These are phyloP conservation scores for Astur gentilis DNA, from an alignment of 2,113 vertebrate genomes.

Conservation along the genomic window DNA sequence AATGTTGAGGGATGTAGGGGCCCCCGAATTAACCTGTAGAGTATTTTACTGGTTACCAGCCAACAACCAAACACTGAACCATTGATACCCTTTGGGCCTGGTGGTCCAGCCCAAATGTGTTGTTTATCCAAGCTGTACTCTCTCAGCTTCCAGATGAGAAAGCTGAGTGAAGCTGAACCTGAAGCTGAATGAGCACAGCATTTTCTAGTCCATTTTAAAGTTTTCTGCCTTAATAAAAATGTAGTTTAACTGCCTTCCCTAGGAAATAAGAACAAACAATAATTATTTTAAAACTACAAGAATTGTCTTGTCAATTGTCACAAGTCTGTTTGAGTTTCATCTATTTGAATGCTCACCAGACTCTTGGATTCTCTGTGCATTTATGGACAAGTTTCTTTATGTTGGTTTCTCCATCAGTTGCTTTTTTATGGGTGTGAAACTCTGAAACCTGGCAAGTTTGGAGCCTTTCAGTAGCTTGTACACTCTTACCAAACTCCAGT, in stretches of 20 bases:
- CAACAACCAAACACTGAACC: not conserved
- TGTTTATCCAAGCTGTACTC: not conserved
- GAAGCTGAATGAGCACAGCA: not conserved
- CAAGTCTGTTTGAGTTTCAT: not conserved
- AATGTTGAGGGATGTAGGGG: not conserved
- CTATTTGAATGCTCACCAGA: not conserved
- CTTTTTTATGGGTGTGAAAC: not conserved
- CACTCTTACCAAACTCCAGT: not conserved
- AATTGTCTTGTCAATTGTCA: conserved; percentile 14
- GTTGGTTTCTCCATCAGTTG: not conserved
- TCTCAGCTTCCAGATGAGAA: not conserved
- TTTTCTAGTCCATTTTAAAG: not conserved
- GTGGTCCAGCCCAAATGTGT: not conserved
- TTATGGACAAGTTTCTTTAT: not conserved
- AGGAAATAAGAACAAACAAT: not conserved
- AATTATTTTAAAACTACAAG: conserved; percentile 22
- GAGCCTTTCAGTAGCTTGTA: not conserved
- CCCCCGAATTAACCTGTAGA: not conserved
- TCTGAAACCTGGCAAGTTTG: not conserved
- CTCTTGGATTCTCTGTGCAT: not conserved
- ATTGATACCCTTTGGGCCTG: not conserved
- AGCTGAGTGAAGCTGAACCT: not conserved
- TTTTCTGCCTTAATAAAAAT: not conserved
- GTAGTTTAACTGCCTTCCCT: not conserved
- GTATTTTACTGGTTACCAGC: not conserved